Evolutionary conservation across 1,140 invertebrate species (phyloP), one percentile per base, ranked within the genome.

Genomic region (Cephus cinctus): DNA sequence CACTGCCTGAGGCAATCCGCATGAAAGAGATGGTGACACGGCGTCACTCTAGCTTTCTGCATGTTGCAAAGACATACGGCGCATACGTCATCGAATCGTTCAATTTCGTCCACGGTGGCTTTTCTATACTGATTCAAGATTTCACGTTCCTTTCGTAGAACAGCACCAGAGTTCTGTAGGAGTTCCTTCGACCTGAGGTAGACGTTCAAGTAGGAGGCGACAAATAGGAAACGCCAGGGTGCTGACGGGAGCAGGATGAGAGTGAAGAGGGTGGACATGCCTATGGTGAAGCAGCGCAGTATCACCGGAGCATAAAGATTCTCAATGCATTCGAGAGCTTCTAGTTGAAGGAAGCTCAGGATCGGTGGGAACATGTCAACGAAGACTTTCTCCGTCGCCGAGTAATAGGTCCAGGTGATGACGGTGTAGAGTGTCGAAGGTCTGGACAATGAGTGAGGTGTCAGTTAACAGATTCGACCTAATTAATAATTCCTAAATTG

Each of bases 21-120:
- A 59, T 90, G 87, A 68, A 90, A 90, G 57, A 86, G 79, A 61
- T 90, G 87, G 34, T 85, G 84, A 60, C 87, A 90, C 1, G 86
- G 86, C 1, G 87, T 90, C 1, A 88, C 78, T 11, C 86, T 73
- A 0, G 86, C 87, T 11, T 78, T 80, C 35, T 73, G 78, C 86
- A 89, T 88, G 1, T 69, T 59, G 47, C 80, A 83, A 6, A 90
- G 73, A 59, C 87, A 90, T 11, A 90, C 85, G 1, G 86, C 83
- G 65, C 87, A 90, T 2, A 89, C 84, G 58, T 90, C 87, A 52
- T 89, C 86, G 42, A 85, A 80, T 23, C 79, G 80, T 3, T 77
- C 71, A 12, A 89, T 76, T 58, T 89, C 87, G 8, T 84, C 80
- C 1, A 55, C 23, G 1, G 82, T 85, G 2, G 87, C 88, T 22